Base-by-base conservation (phyloP, 1,140 invertebrate genomes). In the Choristoneura fumiferana region DNA sequence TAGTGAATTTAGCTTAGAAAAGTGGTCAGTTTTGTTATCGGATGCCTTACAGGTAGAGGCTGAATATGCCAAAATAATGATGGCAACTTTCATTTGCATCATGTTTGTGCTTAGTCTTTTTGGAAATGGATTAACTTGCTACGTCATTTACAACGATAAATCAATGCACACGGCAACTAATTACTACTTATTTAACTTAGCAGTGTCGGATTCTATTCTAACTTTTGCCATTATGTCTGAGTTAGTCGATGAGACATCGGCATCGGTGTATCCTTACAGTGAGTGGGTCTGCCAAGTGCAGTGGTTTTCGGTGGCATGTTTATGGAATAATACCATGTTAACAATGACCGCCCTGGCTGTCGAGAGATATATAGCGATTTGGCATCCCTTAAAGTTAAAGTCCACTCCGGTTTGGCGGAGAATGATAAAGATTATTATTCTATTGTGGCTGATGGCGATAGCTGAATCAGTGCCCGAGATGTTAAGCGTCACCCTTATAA, bases 161-260 rank as follows among this genome's bases (percentile, higher is more conserved):
- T 93, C 91, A n/a, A 95, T 97, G 93, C 94, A 95, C 72, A 95
- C 94, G 0, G 93, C 94, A 1, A 95, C 94, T 4, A 97, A 97
- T 81, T 96, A 93, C 71, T 97, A 97, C 73, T 84, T 97, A 0
- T 96, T 97, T 80, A 95, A 94, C 79, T 89, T 98, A 73, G 96
- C 97, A 8, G 90, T 97, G 4, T 96, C 96, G 0, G 97, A 98
- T 85, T 86, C 98, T 54, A 58, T 84, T 0, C 71, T 81, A 0
- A 73, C 78, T 0, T 74, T 81, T 22, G 66, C 62, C 0, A 78
- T 83, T 13, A 54, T 76, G 6, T 17, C 80, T 0, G 77, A 78
- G 62, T 29, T 29, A 29, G 34, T 81, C 0, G 59, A 75, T 63
- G 17, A 67, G 45, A 10, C 69, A 65, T 37, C 65, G 13, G 22